A percentile compares a stretch with the other conserved stretches of the same genome.
Conservation (phyloP, 2,888 invertebrate genomes). For the Polydrusus tereticollis region DNA sequence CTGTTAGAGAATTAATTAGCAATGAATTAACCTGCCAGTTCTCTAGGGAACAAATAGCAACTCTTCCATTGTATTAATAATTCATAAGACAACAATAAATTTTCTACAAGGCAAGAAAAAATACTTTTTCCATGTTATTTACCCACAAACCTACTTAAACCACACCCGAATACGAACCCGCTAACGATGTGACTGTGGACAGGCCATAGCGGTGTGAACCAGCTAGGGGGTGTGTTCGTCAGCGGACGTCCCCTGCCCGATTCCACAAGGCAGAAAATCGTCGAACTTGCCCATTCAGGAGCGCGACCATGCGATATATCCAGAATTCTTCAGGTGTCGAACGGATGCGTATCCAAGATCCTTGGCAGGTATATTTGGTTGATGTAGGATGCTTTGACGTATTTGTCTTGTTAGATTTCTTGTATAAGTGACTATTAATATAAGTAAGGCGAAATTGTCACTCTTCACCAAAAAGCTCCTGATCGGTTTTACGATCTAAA, state of each 20-base stretch:
- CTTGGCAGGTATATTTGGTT: slow-evolving; percentile 83
- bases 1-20: too few relatives aligned
- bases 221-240: slow-evolving; percentile 99
- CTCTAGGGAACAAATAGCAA: too few relatives aligned
- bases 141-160: slow-evolving; percentile 23
- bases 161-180: slow-evolving; percentile 2
- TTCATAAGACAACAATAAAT: too few relatives aligned
- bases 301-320: slow-evolving; percentile 99
- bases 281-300: slow-evolving; percentile 97
- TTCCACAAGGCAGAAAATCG: slow-evolving; percentile 98
- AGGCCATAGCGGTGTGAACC: slow-evolving; percentile 99
- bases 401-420: slow-evolving; percentile 1
- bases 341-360: slow-evolving; percentile 99
- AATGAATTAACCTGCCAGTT: too few relatives aligned
- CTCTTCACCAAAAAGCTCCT: too few relatives aligned
- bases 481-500: too few relatives aligned
- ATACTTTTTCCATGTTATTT: neutral
- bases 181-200: slow-evolving; percentile 73
- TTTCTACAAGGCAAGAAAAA: too few relatives aligned
- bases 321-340: slow-evolving; percentile 97
- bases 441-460: neutral
- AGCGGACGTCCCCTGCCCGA: slow-evolving; percentile 98
- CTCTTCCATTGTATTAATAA: too few relatives aligned
- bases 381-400: slow-evolving; percentile 58
- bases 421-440: neutral